phyloP scores from a whole-genome alignment of 1,140 invertebrate species.

The Lutraria rhynchaena region DNA sequence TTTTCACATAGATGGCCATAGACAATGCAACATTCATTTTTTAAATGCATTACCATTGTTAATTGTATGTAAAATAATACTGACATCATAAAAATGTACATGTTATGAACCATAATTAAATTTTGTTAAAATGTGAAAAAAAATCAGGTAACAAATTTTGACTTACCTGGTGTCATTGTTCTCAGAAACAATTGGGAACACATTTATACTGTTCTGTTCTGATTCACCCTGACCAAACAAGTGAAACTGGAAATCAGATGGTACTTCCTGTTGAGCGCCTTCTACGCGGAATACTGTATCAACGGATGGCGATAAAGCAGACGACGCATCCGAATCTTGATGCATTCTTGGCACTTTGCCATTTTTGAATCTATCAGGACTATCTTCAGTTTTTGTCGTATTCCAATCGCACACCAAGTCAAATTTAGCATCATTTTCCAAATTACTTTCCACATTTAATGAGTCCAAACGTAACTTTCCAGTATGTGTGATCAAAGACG shows the following conservation, averaged over 20 bases:
- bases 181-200: slow-evolving; percentile 52
- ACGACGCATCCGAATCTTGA: slow-evolving; percentile 65
- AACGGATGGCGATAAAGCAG: slow-evolving; percentile 59
- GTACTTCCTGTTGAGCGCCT: slow-evolving; percentile 55
- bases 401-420: slow-evolving; percentile 53
- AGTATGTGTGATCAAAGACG: slow-evolving; percentile 70
- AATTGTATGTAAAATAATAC: too few relatives aligned
- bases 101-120: too few relatives aligned
- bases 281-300: slow-evolving; percentile 65
- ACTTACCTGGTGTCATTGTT: slow-evolving; percentile 35
- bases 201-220: slow-evolving; percentile 56
- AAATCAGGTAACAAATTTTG: too few relatives aligned
- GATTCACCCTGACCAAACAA: slow-evolving; percentile 67
- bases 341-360: slow-evolving; percentile 43
- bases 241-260: slow-evolving; percentile 66
- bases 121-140: too few relatives aligned
- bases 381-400: slow-evolving; percentile 51
- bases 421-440: slow-evolving; percentile 48
- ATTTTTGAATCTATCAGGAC: slow-evolving; percentile 31
- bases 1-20: too few relatives aligned
- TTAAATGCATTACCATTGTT: too few relatives aligned
- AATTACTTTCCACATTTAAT: slow-evolving; percentile 47
- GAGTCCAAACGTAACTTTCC: slow-evolving; percentile 68
- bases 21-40: too few relatives aligned
- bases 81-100: too few relatives aligned